A percentile compares a stretch with the other conserved stretches of the same genome.
Conservation (phyloP, 2,888 invertebrate species). For the Eupithecia centaureata region DNA sequence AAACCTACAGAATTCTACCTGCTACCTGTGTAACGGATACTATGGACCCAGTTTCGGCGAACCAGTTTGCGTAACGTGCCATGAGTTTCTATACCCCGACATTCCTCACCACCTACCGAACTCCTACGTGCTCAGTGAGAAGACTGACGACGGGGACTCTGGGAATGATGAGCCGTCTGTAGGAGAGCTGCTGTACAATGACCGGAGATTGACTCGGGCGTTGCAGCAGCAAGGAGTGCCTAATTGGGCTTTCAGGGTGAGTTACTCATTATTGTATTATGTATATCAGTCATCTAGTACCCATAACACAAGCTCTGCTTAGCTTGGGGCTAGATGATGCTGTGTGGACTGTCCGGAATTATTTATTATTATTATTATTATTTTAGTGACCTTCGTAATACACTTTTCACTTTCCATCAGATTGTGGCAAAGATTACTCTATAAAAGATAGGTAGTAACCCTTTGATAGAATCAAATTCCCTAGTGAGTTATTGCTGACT, state of each 20-base stretch:
- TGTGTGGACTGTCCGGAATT: too few relatives aligned
- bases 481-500: too few relatives aligned
- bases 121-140: constrained; percentile 80
- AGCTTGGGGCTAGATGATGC: too few relatives aligned
- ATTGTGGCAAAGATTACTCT: too few relatives aligned
- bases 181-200: constrained; percentile 75
- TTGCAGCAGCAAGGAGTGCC: constrained; percentile 25
- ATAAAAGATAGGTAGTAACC: too few relatives aligned
- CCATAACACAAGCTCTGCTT: too few relatives aligned
- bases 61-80: constrained; percentile 96
- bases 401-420: too few relatives aligned
- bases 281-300: too few relatives aligned
- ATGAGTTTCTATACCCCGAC: constrained; percentile 95
- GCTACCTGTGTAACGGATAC: constrained; percentile 95
- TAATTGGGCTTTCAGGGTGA: constrained; percentile 27
- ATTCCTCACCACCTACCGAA: constrained; percentile 83
- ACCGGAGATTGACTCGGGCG: constrained; percentile 18
- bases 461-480: too few relatives aligned
- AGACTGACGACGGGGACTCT: constrained; percentile 95
- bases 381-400: too few relatives aligned
- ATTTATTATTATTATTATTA: too few relatives aligned
- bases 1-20: constrained; percentile 86
- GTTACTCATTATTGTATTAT: constrained; percentile 9
- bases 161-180: constrained; percentile 95
- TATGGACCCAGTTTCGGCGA: constrained; percentile 96